phyloP scores from a whole-genome alignment of 2,113 vertebrate species.

The Paradoxurus hermaphroditus region DNA sequence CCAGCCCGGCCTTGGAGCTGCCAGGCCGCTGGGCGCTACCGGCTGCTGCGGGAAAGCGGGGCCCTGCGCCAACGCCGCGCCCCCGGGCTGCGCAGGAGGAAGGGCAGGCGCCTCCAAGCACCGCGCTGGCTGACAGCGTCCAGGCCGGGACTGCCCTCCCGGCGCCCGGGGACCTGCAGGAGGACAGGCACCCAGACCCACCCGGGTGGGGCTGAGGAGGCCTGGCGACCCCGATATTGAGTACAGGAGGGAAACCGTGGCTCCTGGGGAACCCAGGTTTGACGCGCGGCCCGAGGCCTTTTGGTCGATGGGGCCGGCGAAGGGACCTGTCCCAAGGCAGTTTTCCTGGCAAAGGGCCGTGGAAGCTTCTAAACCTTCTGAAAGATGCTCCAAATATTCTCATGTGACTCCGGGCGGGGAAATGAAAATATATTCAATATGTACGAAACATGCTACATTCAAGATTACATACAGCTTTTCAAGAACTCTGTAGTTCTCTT shows the following conservation, averaged over 20 bases:
- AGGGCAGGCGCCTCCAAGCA: constrained; percentile 45
- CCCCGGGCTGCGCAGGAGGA: constrained; percentile 32
- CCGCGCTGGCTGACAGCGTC: too few species aligned
- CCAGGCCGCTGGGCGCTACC: not conserved
- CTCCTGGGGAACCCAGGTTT: not conserved
- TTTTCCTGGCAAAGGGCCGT: not conserved
- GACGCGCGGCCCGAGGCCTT: not conserved
- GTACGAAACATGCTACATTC: too few species aligned
- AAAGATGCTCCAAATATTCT: not conserved
- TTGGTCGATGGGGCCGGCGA: not conserved
- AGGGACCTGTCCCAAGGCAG: not conserved
- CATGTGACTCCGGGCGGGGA: not conserved
- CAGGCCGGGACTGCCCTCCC: not conserved
- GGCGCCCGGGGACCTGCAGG: not conserved
- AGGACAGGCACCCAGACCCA: not conserved
- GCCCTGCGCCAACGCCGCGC: not conserved
- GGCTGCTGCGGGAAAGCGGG: not conserved
- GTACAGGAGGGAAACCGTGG: not conserved
- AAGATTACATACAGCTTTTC: not conserved
- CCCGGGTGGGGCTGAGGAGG: too few species aligned
- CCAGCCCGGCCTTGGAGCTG: not conserved
- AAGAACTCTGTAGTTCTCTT: not conserved
- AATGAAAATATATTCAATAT: not conserved
- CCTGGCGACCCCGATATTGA: not conserved
- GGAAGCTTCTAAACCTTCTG: not conserved